Evolutionary conservation across 1,140 invertebrate species (phyloP).

Genomic region (Macrosteles quadrilineatus): DNA sequence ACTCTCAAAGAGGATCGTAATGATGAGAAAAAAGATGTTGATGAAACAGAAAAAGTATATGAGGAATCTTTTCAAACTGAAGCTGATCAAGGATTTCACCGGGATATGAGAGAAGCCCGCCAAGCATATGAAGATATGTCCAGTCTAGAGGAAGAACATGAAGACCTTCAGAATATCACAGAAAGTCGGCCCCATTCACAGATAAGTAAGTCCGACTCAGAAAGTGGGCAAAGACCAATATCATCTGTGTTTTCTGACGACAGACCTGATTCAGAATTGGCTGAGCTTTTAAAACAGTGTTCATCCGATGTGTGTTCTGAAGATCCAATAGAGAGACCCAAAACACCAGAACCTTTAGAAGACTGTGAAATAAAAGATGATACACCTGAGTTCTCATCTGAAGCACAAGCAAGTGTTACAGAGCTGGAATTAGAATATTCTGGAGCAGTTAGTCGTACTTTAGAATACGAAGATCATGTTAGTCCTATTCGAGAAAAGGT

Average conservation of each 20-base stretch:
- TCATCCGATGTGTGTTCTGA: conserved; percentile 48
- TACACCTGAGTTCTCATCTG: conserved; percentile 46
- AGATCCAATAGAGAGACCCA: conserved; percentile 55
- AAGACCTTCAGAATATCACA: conserved; percentile 40
- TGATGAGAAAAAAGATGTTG: conserved; percentile 52
- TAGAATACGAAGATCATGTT: conserved; percentile 44
- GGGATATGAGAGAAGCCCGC: conserved; percentile 46
- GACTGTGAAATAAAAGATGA: conserved; percentile 49
- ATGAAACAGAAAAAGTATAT: conserved; percentile 48
- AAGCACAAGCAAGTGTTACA: conserved; percentile 44
- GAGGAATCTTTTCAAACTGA: conserved; percentile 50
- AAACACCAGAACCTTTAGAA: conserved; percentile 54
- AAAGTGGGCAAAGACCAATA: conserved; percentile 44
- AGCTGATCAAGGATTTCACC: conserved; percentile 50
- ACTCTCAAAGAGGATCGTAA: conserved; percentile 52
- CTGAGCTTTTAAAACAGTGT: conserved; percentile 48
- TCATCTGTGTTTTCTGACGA: conserved; percentile 51
- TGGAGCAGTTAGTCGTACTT: conserved; percentile 41
- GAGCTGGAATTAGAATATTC: conserved; percentile 45
- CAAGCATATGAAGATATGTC: conserved; percentile 42
- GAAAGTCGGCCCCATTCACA: conserved; percentile 48
- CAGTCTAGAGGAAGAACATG: conserved; percentile 39
- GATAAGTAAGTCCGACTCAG: conserved; percentile 50
- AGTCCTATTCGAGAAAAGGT: conserved; percentile 43
- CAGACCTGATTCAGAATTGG: conserved; percentile 51